Base-by-base conservation (phyloP, 2,888 invertebrate genomes). In the Pachymerium ferrugineum region DNA sequence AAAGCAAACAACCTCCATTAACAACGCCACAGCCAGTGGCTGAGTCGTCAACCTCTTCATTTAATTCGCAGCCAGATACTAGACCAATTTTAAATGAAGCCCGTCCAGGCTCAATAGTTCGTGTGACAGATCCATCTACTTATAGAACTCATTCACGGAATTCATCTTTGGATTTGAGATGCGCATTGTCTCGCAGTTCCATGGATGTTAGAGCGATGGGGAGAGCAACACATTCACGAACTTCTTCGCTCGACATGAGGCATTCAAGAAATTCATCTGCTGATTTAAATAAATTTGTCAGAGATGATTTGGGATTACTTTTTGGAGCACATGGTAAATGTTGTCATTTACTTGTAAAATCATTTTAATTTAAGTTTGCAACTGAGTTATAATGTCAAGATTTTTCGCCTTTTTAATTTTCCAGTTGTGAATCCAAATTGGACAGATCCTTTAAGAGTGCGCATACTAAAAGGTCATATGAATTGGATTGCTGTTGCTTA, bases 401-500 rank as follows among this genome's bases (percentile, higher is more conserved):
- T n/a, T n/a, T n/a, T n/a, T n/a, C n/a, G n/a, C n/a, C n/a, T 31
- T 74, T 72, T 29, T 16, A 31, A 29, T 73, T 0, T 3, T n/a
- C n/a, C n/a, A 73, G 73, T 54, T 35, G 14, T 73, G 29, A 29
- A n/a, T 29, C 35, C 74, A 31, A 85, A 86, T 69, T 93, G 93
- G 91, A 87, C 90, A 5, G 94, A 94, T 82, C 93, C 92, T 62
- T 83, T 93, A 80, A 87, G 94, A 79, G 95, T 96, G 42, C 92
- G 94, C 84, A 92, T 94, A 72, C 93, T 97, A 78, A 93, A 94
- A 82, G 97, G 97, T 3, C 97, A 98, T 84, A 96, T 97, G 83
- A 97, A 97, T 82, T 97, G 97, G 93, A 93, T 99, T 77, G 94
- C 93, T 25, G 95, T 96, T 25, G 97, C 96, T 0, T 97, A 97